Percentiles rank a stretch among this genome's conserved stretches.
These are phyloP conservation scores for Onychostruthus taczanowskii DNA, from an alignment of 2,113 vertebrate genomes.

Conservation along the genomic window DNA sequence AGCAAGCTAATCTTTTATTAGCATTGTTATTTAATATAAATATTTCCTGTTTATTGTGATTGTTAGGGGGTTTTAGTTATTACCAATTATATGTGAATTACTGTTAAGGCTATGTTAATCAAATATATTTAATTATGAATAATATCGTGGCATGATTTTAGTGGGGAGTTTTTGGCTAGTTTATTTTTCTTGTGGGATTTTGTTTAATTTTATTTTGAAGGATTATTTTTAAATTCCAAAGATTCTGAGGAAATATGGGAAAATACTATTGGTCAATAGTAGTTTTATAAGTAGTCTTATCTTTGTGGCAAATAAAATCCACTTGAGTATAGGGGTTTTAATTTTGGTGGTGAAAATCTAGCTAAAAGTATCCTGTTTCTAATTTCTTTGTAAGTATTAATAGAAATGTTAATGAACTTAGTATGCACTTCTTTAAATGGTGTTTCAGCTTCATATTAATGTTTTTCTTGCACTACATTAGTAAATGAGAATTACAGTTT, in stretches of 20 bases:
- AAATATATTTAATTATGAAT: background rate
- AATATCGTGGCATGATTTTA: background rate
- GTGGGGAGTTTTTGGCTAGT: background rate
- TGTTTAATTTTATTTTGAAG: background rate
- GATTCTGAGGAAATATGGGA: background rate
- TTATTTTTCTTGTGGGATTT: background rate
- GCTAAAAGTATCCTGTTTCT: background rate
- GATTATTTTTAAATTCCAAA: background rate
- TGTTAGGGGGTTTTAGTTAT: background rate
- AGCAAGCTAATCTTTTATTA: background rate
- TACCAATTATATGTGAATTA: background rate
- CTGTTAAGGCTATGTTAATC: background rate
- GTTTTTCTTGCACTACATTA: background rate
- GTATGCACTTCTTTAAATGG: background rate
- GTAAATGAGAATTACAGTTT: background rate
- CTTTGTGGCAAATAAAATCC: background rate
- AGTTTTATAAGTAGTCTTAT: background rate
- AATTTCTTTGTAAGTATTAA: background rate
- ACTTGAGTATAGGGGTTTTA: background rate
- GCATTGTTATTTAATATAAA: background rate
- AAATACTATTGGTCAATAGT: background rate
- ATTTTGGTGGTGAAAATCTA: background rate
- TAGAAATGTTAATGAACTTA: background rate
- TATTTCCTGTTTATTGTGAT: background rate
- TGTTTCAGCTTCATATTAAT: background rate